These are phyloP conservation scores for Picus viridis DNA, from an alignment of 2,797 vertebrate species.

Conservation along the genomic window DNA sequence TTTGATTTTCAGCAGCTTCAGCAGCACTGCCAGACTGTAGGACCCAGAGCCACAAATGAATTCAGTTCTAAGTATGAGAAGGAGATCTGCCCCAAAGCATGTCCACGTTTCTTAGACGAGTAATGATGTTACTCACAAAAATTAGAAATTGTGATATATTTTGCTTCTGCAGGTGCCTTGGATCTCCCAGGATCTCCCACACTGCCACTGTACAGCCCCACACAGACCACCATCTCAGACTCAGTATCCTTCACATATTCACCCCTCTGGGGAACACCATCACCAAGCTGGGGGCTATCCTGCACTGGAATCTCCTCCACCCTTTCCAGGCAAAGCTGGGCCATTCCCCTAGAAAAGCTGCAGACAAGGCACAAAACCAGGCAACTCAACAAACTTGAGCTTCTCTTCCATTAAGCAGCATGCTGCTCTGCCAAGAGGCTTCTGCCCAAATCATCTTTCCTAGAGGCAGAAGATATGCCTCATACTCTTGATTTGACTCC, in stretches of 20 bases:
- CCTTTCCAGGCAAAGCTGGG: not conserved
- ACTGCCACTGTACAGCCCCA: rapidly evolving
- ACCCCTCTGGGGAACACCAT: rapidly evolving
- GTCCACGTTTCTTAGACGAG: not conserved
- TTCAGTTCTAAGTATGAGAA: not conserved
- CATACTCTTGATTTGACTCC: not conserved
- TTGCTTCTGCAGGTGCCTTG: not conserved
- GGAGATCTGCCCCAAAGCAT: not conserved
- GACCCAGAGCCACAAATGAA: not conserved
- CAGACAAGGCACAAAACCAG: not conserved
- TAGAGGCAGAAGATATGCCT: not conserved
- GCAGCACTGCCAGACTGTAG: not conserved
- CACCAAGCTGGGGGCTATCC: not conserved
- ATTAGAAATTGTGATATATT: not conserved
- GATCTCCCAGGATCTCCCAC: rapidly evolving
- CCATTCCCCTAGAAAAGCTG: not conserved
- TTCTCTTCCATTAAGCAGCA: not conserved
- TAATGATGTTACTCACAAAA: not conserved
- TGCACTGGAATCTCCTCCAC: not conserved
- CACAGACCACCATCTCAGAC: not conserved
- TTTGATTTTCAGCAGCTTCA: not conserved
- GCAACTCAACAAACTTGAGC: not conserved
- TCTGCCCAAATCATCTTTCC: not conserved
- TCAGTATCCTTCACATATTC: not conserved
- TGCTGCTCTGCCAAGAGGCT: not conserved